A percentile compares a stretch with the other conserved stretches of the same genome.
These are phyloP conservation scores for Odontamblyopus rebecca DNA, from an alignment of 2,797 vertebrate species.

Conservation along the genomic window DNA sequence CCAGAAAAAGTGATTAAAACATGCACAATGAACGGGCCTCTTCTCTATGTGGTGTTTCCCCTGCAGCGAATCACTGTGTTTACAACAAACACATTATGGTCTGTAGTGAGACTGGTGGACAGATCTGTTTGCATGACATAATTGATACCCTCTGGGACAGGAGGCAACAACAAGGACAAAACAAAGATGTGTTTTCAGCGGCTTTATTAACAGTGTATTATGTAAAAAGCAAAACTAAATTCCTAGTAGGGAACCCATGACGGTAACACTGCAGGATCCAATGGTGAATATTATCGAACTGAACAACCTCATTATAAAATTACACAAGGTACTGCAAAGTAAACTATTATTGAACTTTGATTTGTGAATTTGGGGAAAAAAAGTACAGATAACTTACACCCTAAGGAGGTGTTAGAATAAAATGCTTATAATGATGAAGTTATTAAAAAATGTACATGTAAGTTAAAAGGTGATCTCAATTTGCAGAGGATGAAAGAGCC, in stretches of 20 bases:
- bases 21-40: conserved; percentile 19
- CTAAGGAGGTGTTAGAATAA: too few species aligned
- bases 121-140: conserved; percentile 41
- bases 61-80: conserved; percentile 45
- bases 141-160: conserved; percentile 26
- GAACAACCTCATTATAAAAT: neutral
- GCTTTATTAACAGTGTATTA: conserved; percentile 24
- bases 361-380: too few species aligned
- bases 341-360: too few species aligned
- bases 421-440: too few species aligned
- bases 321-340: too few species aligned
- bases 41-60: conserved; percentile 18
- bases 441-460: too few species aligned
- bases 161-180: conserved; percentile 17
- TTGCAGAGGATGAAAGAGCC: too few species aligned
- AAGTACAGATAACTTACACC: too few species aligned
- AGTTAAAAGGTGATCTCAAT: too few species aligned
- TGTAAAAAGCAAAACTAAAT: conserved; percentile 11
- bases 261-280: too few species aligned
- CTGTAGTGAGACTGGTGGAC: conserved; percentile 29
- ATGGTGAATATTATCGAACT: neutral
- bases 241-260: neutral
- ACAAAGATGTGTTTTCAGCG: conserved; percentile 1
- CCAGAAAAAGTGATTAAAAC: conserved; percentile 16
- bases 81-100: conserved; percentile 55